Evolutionary conservation across 2,113 vertebrate species (phyloP), one percentile per base, ranked within the genome.

Genomic region (Tringa solitaria): DNA sequence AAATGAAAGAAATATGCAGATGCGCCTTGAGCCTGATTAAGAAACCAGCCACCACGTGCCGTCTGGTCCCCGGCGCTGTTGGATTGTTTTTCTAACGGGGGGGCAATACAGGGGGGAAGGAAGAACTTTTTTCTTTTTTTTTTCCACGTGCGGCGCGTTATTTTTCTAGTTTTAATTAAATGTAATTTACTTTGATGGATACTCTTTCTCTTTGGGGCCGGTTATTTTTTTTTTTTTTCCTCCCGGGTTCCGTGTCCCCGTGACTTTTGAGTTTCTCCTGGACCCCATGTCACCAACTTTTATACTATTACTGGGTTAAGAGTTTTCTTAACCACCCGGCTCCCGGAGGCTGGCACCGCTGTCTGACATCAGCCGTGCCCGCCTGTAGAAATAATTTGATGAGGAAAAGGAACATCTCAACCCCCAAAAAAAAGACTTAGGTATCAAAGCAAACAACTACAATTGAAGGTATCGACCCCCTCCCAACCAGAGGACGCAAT

Each of bases 1-100:
- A 82, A 87, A 67, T 77, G 86, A 93, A 63, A 50, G 86, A 51
- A 75, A 80, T 68, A 87, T 83, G 92, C 92, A 90, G 88, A 94
- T 94, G 92, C 3, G 92, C 92, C 92, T 83, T 23, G 83, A 91
- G 88, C 54, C 8, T 11, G 35, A 73, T 78, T 78, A 73, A 87
- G 88, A 20, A 39, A 27, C 32, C 78, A 63, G 77, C 56, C 77
- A 21, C 68, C 70, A 67, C 79, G 68, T 30, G 63, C 61, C 21
- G 61, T 33, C 91, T 59, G 78, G 6, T 76, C 87, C 76, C 84
- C 33, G 8, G 12, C 11, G 76, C 83, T 13, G n/a, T 12, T 39
- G 73, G 65, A 23, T 65, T 60, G 65, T n/a, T 78, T 54, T 67
- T 28, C 39, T 37, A 46, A 53, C 2, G 30, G 72, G 72, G 72